Evolutionary conservation across 2,113 vertebrate genomes (phyloP).

Genomic region (Empidonax traillii): DNA sequence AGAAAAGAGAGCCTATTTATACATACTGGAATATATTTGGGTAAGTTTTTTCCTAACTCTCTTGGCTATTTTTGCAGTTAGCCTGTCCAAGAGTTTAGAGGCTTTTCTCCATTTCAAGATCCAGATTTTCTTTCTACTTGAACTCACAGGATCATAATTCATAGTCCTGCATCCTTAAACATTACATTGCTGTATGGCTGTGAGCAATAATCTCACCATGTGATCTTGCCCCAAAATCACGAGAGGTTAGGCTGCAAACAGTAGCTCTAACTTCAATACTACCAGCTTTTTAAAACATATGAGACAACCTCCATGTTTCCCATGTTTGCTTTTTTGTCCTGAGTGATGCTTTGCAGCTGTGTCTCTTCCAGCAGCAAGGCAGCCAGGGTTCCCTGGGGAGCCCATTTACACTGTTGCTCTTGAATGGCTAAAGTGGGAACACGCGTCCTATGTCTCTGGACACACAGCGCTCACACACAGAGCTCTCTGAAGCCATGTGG

Average conservation of each 20-base stretch:
- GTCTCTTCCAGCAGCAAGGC: neutral
- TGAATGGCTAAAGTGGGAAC: slow-evolving; percentile 42
- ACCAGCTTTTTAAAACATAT: neutral
- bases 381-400: slow-evolving; percentile 6
- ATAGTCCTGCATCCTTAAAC: neutral
- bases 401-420: slow-evolving; percentile 23
- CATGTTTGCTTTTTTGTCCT: neutral
- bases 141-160: neutral
- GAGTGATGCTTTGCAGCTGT: slow-evolving; percentile 40
- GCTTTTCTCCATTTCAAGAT: neutral
- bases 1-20: slow-evolving; percentile 30
- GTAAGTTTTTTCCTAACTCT: neutral
- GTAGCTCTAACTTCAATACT: neutral
- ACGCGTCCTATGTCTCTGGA: neutral
- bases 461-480: neutral
- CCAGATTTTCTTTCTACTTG: neutral
- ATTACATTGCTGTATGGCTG: accelerated
- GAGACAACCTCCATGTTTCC: neutral
- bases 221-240: neutral
- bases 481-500: neutral
- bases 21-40: neutral
- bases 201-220: neutral
- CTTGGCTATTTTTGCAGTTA: slow-evolving; percentile 22
- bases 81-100: neutral
- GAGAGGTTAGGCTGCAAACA: neutral